Conservation (phyloP, 2,113 vertebrate genomes). For the Plestiodon gilberti region DNA sequence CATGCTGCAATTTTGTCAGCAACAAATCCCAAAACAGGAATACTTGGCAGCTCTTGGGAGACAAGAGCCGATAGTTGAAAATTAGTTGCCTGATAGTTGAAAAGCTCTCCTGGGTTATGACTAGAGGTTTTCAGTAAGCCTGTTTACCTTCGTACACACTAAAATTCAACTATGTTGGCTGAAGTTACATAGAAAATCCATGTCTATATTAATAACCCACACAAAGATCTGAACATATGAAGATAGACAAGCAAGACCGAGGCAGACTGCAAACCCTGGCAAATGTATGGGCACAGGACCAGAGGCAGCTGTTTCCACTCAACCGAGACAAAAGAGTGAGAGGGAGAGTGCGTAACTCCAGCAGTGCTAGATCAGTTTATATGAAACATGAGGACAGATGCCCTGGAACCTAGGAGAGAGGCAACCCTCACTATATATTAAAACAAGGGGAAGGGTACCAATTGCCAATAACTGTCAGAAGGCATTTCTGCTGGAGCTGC, state of each 20-base stretch:
- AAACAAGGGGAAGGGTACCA: background rate
- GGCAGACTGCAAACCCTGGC: background rate
- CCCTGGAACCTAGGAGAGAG: background rate
- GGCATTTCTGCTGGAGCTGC: slow-evolving; percentile 52
- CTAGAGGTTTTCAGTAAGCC: background rate
- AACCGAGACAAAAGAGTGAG: background rate
- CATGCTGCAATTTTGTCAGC: rapidly evolving
- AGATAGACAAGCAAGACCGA: slow-evolving; percentile 11
- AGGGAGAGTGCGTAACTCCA: slow-evolving; percentile 1
- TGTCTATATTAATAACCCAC: slow-evolving; percentile 2
- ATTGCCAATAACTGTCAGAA: slow-evolving; percentile 62
- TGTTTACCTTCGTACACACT: background rate
- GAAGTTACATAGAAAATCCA: slow-evolving; percentile 24
- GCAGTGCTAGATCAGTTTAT: background rate
- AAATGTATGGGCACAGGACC: background rate
- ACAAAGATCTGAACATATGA: background rate
- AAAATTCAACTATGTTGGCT: background rate
- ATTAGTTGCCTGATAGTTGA: too few relatives aligned
- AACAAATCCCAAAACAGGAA: background rate
- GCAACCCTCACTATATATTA: background rate
- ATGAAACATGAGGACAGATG: slow-evolving; percentile 30
- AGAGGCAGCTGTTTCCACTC: slow-evolving; percentile 39
- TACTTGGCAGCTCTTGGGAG: background rate
- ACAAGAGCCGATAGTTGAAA: too few relatives aligned
- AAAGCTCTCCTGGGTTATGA: background rate